Conservation (phyloP, 2,113 vertebrate species). For the Tichodroma muraria region DNA sequence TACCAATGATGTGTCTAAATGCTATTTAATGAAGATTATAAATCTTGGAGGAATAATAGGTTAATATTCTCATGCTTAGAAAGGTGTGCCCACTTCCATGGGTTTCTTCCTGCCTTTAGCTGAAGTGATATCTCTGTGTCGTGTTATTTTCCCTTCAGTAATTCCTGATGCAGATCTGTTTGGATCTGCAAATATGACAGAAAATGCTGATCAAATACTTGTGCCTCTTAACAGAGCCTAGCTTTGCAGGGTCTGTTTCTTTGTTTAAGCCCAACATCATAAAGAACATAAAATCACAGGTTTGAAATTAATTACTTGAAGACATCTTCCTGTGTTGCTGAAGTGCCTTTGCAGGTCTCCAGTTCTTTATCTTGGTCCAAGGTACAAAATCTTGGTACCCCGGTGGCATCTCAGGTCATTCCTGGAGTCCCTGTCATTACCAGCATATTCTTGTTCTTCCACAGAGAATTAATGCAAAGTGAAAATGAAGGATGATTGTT, state of each 20-base stretch:
- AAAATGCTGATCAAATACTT: not conserved
- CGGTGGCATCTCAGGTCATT: not conserved
- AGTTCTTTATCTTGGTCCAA: not conserved
- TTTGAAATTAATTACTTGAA: not conserved
- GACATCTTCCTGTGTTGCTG: not conserved
- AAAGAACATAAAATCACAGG: not conserved
- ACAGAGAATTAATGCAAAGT: not conserved
- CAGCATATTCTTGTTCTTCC: not conserved
- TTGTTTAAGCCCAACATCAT: not conserved
- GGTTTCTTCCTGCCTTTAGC: not conserved
- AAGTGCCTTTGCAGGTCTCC: not conserved
- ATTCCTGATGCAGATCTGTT: not conserved
- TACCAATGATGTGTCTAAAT: not conserved
- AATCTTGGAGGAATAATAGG: not conserved
- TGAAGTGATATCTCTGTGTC: not conserved
- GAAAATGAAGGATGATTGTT: not conserved
- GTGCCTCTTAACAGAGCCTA: not conserved
- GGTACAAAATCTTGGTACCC: not conserved
- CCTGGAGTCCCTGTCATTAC: not conserved
- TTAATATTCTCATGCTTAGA: not conserved
- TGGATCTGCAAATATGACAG: not conserved
- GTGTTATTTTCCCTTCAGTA: not conserved
- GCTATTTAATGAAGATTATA: not conserved
- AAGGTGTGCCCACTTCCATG: not conserved
- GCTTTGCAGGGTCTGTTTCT: not conserved